phyloP scores from a whole-genome alignment of 1,140 invertebrate species.

The Neotoxoptera formosana region DNA sequence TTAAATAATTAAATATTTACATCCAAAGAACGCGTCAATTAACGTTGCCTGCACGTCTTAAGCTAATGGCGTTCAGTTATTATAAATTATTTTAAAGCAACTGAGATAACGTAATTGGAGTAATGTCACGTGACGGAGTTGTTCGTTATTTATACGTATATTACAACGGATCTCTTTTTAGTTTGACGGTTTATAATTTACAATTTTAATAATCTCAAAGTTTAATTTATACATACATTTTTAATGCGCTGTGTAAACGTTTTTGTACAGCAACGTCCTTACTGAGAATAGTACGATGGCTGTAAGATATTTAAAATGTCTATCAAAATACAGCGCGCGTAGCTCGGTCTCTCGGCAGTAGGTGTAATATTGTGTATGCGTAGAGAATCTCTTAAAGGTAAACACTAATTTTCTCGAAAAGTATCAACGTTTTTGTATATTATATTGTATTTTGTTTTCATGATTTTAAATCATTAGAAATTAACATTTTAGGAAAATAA shows the following conservation, averaged over 20 bases:
- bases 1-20: conserved; percentile 8
- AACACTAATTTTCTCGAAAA: not conserved
- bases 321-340: not conserved
- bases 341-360: not conserved
- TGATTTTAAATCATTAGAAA: not conserved
- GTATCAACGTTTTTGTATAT: not conserved
- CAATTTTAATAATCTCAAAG: not conserved
- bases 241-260: not conserved
- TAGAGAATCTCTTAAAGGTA: not conserved
- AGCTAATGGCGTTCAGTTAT: not conserved
- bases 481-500: not conserved
- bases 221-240: not conserved
- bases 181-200: not conserved
- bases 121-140: not conserved
- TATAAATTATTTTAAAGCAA: not conserved
- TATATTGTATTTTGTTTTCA: not conserved
- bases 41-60: not conserved
- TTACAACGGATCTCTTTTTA: not conserved
- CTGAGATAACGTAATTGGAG: not conserved
- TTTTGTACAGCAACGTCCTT: not conserved
- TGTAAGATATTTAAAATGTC: not conserved
- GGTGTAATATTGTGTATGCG: not conserved
- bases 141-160: not conserved
- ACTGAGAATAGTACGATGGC: not conserved
- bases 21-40: not conserved